These are phyloP conservation scores for Neodontobutis hainanensis DNA, from an alignment of 2,113 vertebrate genomes.

Conservation along the genomic window DNA sequence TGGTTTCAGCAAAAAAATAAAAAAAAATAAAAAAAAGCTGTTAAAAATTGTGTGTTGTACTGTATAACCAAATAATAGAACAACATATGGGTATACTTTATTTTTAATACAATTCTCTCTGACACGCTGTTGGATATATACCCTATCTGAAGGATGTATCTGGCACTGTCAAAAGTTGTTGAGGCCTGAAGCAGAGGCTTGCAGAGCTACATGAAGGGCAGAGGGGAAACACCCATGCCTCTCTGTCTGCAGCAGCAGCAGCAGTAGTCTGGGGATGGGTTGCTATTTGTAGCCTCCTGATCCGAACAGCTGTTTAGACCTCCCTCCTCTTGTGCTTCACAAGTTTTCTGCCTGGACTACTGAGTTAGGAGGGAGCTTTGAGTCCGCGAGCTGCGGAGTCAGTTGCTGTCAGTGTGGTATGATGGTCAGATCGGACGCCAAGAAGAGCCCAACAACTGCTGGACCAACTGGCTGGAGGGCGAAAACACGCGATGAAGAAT, in stretches of 20 bases:
- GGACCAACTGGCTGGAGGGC: constrained; percentile 66
- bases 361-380: constrained; percentile 85
- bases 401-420: constrained; percentile 75
- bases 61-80: too few species aligned
- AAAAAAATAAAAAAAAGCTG: too few species aligned
- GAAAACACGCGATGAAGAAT: constrained; percentile 68
- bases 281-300: constrained; percentile 84
- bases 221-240: constrained; percentile 69
- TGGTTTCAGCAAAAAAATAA: neutral
- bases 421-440: constrained; percentile 59
- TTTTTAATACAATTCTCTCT: too few species aligned
- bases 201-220: constrained; percentile 64
- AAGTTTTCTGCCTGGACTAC: constrained; percentile 71
- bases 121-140: too few species aligned
- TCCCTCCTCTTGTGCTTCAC: constrained; percentile 69
- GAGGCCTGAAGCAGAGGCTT: constrained; percentile 61
- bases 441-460: constrained; percentile 69
- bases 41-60: neutral
- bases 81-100: too few species aligned
- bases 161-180: constrained; percentile 36
- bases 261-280: constrained; percentile 59
- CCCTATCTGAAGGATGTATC: neutral
- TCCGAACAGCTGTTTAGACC: constrained; percentile 85
- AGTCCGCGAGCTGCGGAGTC: constrained; percentile 60
- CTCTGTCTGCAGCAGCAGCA: constrained; percentile 42